Evolutionary conservation across 2,113 vertebrate genomes (phyloP), one percentile per base, ranked within the genome.

Genomic region (Actenoides lindsayi): DNA sequence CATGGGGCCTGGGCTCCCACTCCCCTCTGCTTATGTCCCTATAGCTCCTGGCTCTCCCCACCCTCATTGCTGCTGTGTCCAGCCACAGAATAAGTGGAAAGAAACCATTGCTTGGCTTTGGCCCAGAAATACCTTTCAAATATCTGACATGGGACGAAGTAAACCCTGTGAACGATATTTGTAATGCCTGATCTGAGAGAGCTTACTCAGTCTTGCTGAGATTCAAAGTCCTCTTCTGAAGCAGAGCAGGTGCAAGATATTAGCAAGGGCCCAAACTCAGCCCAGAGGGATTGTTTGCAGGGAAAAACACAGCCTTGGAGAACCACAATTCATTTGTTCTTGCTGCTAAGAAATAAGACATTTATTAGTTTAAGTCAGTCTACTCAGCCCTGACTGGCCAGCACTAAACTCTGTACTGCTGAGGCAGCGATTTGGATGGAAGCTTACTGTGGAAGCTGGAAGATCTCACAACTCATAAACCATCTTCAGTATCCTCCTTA

Each of bases 391-490:
- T 65, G 31, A 82, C 37, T 35, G 27, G 25, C 25, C 59, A 74
- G 70, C 60, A 33, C 42, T 63, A 59, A 54, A 31, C 27, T 59
- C 89, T 64, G 23, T 51, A 23, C 8, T 62, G 33, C 82, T 56
- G 46, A 90, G 54, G 4, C 42, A 74, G 50, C 37, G 82, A 48
- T 93, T 96, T 93, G 76, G 37, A 64, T 54, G 35, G 30, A 82
- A 46, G 23, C 10, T 82, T 80, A 27, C 23, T 80, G 54, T n/a
- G 60, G 37, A 85, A 88, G n/a, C 24, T 75, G 60, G 51, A 95
- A 90, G 71, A 62, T 42, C 60, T 90, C 56, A 60, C 79, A 88
- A 74, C 63, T 93, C 79, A 67, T 93, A 90, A 95, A 87, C 63
- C 33, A 57, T 48, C 35, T 93, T 63, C 51, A 93, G 37, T 24